Base-by-base conservation (phyloP, 2,113 vertebrate genomes). In the Pterocles orientalis region DNA sequence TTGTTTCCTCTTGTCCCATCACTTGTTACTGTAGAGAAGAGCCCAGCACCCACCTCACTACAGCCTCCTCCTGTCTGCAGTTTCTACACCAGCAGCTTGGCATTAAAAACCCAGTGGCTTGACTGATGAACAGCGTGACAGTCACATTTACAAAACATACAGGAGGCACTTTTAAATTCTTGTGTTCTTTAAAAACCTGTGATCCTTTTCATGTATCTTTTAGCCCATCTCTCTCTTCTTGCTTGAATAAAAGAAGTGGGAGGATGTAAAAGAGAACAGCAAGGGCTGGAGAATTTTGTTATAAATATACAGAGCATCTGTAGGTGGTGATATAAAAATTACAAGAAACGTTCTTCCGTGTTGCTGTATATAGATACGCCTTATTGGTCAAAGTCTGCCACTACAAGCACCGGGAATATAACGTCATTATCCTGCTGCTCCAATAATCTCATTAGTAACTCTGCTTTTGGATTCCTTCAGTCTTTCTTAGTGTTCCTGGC, bases 201-300 rank as follows among this genome's bases (percentile, higher is more conserved):
- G 28, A 86, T 88, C 76, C 25, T 93, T 81, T 83, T 58, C 68
- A 36, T 3, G 1, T 64, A 79, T 85, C 66, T 94, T 85, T 88
- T 93, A 90, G 82, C 79, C 56, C 31, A 21, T 92, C 60, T 93
- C 36, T 71, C 45, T 75, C 47, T 62, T 62, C 48, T 90, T 77
- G 70, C 88, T 86, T 86, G 95, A 96, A 88, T 94, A 95, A 86
- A 93, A 91, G 56, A 88, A 94, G 95, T 95, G 69, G 92, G 96
- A 96, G 95, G 76, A 90, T 91, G 69, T 88, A 96, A 96, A 96
- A 93, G 76, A 93, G 90, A 96, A 94, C 92, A 96, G 87, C 87
- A 92, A 94, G 69, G 90, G 60, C 80, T 92, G 0, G 33, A 93
- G 68, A 88, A 92, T 96, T 86, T 96, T 15, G 12, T 95, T 92